phyloP scores from a whole-genome alignment of 2,797 vertebrate species.

The Eidolon dupreanum region DNA sequence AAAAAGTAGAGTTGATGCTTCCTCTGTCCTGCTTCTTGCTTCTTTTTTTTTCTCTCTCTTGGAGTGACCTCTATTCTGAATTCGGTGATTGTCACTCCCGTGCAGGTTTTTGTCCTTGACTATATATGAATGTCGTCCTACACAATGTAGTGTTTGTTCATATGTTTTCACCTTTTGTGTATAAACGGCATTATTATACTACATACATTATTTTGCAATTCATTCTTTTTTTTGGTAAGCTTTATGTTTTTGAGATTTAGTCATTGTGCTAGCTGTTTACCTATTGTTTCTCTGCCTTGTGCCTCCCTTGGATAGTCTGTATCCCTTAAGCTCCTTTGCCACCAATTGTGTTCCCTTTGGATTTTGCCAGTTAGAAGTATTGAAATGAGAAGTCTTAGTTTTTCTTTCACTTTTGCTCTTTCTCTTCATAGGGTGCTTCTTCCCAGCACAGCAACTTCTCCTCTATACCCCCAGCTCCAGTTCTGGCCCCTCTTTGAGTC shows the following conservation, averaged over 20 bases:
- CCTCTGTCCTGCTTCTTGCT: neutral
- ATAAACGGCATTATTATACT: neutral
- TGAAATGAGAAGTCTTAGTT: neutral
- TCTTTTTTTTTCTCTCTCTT: neutral
- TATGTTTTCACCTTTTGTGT: neutral
- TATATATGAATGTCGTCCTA: neutral
- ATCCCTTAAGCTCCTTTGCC: neutral
- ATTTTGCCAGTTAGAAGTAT: neutral
- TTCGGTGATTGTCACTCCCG: neutral
- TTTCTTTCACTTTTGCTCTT: neutral
- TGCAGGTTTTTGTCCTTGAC: neutral
- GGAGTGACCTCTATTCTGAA: neutral
- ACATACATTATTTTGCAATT: neutral
- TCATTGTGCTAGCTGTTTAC: neutral
- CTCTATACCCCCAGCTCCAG: neutral
- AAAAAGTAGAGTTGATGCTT: neutral
- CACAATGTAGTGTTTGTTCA: neutral
- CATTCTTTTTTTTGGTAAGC: neutral
- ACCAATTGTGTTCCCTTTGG: neutral
- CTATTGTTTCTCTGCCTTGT: neutral
- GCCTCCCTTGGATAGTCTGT: neutral
- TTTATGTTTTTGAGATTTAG: neutral
- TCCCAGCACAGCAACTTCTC: neutral
- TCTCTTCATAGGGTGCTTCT: neutral
- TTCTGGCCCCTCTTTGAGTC: neutral